Evolutionary conservation across 2,888 invertebrate genomes (phyloP), one percentile per base, ranked within the genome.

Genomic region (Tanypteryx hageni): DNA sequence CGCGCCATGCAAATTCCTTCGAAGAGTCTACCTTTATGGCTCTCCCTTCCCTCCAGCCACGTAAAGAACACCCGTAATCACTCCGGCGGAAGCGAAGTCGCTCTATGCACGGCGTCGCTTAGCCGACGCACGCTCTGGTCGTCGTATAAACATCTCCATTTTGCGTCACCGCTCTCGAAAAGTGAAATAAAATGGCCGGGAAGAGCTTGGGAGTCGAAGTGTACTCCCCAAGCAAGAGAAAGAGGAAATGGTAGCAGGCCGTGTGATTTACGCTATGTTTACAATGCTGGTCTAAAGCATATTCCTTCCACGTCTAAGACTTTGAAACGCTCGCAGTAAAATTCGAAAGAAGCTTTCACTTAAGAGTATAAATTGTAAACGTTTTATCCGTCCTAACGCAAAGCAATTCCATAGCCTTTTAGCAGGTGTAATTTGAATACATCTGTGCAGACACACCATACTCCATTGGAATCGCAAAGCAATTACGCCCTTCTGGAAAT

Each of bases 191-290:
- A 68, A 44, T 44, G 44, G 44, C 44, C 22, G 18, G n/a, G 68
- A 68, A 18, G 68, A 18, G 64, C n/a, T 64, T 18, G n/a, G 18
- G 61, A 61, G 61, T 18, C 9, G n/a, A 68, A 68, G 68, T 68
- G 44, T 44, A 44, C 44, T 68, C n/a, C n/a, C 18, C 68, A 22
- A 18, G 11, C 11, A 11, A n/a, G 68, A 68, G 11, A 9, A 11
- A 4, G 68, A 68, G 22, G n/a, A 68, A 64, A 16, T 64, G 18
- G 64, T 18, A 64, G n/a, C 68, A 68, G n/a, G n/a, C 68, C 22
- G 68, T n/a, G 22, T 68, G 68, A 68, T 68, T 68, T 68, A 68
- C 68, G 68, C n/a, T 9, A 68, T 68, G 68, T 68, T 68, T 68
- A 68, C 68, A n/a, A 68, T 22, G 68, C 4, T 13, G 4, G n/a